A percentile compares a stretch with the other conserved stretches of the same genome.
Conservation (phyloP, 2,113 vertebrate genomes). For the human (Homo sapiens) region GRCh38 chr14:60107501-60108000, state of each 20-base stretch:
- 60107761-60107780: conserved; percentile 93
- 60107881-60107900: conserved; percentile 87
- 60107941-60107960: conserved; percentile 90
- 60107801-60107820: conserved; percentile 94
- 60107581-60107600: conserved; percentile 52
- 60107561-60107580: neutral
- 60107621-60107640: conserved; percentile 86
- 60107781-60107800: conserved; percentile 94
- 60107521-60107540: neutral
- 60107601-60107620: conserved; percentile 83
- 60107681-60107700: conserved; percentile 99
- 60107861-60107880: conserved; percentile 95
- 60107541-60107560: conserved; percentile 41
- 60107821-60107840: conserved; percentile 90
- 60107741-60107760: conserved; percentile 95
- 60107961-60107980: conserved; percentile 94
- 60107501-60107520: neutral
- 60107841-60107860: conserved; percentile 87
- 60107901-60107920: conserved; percentile 89
- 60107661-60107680: conserved; percentile 98
- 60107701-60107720: conserved; percentile 96
- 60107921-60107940: conserved; percentile 87
- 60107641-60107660: conserved; percentile 98
- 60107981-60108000: conserved; percentile 97
- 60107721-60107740: conserved; percentile 94